Evolutionary conservation across 2,113 vertebrate genomes (phyloP).

Genomic region (Acanthochromis polyacanthus): DNA sequence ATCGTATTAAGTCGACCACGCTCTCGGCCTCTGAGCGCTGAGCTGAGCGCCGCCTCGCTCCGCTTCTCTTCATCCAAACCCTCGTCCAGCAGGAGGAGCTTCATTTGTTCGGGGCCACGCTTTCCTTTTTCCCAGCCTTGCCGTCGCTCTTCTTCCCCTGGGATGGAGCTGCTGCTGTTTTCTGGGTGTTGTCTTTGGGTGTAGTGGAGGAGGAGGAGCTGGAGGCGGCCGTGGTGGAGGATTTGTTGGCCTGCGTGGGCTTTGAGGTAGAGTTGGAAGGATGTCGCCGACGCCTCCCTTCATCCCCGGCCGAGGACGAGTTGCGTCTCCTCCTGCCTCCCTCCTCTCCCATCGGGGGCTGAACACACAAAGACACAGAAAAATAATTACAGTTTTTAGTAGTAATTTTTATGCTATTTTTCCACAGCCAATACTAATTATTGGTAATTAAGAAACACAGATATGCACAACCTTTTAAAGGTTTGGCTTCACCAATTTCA

Average conservation of each 20-base stretch:
- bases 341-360: constrained; percentile 93
- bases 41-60: constrained; percentile 40
- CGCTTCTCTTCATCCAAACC: constrained; percentile 17
- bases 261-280: constrained; percentile 81
- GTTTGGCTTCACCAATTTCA: too few relatives aligned
- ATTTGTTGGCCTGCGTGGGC: constrained; percentile 63
- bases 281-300: constrained; percentile 81
- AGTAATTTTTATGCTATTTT: too few relatives aligned
- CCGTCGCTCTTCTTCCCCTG: constrained; percentile 75
- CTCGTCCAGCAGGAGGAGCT: not conserved
- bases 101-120: constrained; percentile 68
- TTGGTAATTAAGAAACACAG: too few relatives aligned
- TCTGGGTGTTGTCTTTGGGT: constrained; percentile 77
- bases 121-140: constrained; percentile 66
- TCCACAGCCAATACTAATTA: too few relatives aligned
- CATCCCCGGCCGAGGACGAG: constrained; percentile 84
- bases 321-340: constrained; percentile 85
- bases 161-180: constrained; percentile 40
- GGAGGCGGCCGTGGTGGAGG: constrained; percentile 30
- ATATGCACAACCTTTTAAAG: too few relatives aligned
- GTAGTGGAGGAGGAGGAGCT: constrained; percentile 25
- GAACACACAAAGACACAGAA: constrained; percentile 19
- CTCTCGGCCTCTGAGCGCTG: constrained; percentile 46
- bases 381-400: too few relatives aligned
- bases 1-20: constrained; percentile 55